Conservation (phyloP, 2,113 vertebrate species). For the Chionodraco myersi region DNA sequence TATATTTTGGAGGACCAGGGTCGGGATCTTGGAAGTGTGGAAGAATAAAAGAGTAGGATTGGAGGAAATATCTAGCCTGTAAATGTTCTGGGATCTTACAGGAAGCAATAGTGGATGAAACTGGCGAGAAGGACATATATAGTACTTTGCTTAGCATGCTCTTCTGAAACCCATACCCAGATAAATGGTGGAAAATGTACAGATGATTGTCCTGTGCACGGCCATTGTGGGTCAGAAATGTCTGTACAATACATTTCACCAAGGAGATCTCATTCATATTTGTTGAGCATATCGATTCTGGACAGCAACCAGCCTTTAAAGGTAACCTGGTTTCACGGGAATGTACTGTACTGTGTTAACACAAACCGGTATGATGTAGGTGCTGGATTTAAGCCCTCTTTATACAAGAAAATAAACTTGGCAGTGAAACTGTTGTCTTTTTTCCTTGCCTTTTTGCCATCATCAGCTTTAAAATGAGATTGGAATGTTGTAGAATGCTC, state of each 20-base stretch:
- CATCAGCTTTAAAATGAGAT: conserved; percentile 1
- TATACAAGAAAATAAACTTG: neutral
- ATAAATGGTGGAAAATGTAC: conserved; percentile 24
- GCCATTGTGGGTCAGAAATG: conserved; percentile 1
- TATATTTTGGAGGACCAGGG: neutral
- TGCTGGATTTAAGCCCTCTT: neutral
- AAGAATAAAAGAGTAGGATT: neutral
- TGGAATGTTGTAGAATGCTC: neutral
- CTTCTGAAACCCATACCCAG: neutral
- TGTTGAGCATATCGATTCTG: neutral
- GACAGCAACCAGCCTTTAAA: conserved; percentile 3
- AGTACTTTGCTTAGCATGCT: neutral
- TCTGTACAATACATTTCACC: neutral
- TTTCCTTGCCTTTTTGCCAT: neutral
- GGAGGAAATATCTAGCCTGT: neutral
- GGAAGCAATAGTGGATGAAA: neutral
- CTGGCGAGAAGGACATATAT: neutral
- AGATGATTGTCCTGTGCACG: neutral
- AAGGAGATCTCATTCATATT: conserved; percentile 12
- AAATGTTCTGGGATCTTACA: too few relatives aligned
- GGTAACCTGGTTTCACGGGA: neutral
- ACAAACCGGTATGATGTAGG: neutral
- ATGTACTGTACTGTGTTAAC: neutral
- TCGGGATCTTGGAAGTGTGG: neutral
- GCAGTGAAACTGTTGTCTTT: neutral